Evolutionary conservation across 2,113 vertebrate species (phyloP), one percentile per base, ranked within the genome.

Genomic region (Corynorhinus townsendii): DNA sequence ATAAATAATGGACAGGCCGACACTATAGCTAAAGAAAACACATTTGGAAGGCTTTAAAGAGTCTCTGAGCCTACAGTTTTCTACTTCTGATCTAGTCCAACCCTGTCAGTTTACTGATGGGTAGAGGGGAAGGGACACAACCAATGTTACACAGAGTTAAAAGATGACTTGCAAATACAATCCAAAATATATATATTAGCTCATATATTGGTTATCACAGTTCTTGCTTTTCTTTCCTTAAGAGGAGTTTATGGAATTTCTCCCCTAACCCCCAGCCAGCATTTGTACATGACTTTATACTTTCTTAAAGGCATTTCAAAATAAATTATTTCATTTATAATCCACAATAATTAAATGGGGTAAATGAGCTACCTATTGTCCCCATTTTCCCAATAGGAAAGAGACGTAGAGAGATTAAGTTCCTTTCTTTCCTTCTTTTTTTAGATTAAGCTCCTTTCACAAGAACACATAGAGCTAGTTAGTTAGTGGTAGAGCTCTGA

Each of bases 231-330:
- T 90, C 30, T 85, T 93, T 85, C 12, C 76, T 83, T 7, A 71
- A 92, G n/a, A 89, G 19, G 30, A 79, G 16, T 35, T 86, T 71
- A 76, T 66, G 30, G 8, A 93, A 40, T 82, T 75, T 47, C 45
- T 5, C 4, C 45, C n/a, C 20, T 11, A 54, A 22, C 7, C 6
- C 38, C 38, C 33, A 62, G 30, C 26, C 45, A 69, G 30, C 40
- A 97, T 73, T 38, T 92, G 30, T 59, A 45, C 30, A 40, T 33
- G 64, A 89, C 75, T 66, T 95, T 66, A 64, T 15, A 64, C 7
- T 72, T 88, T 72, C 93, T 88, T 38, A 93, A 92, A 93, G 9
- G 30, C 16, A 82, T 62, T 92, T 81, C 35, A 71, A 91, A 81
- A 59, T 79, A 72, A 77, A 73, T 26, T 1, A 66, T 49, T 95